These are phyloP conservation scores for Tachystola acroxantha DNA, from an alignment of 2,888 invertebrate genomes.

Conservation along the genomic window DNA sequence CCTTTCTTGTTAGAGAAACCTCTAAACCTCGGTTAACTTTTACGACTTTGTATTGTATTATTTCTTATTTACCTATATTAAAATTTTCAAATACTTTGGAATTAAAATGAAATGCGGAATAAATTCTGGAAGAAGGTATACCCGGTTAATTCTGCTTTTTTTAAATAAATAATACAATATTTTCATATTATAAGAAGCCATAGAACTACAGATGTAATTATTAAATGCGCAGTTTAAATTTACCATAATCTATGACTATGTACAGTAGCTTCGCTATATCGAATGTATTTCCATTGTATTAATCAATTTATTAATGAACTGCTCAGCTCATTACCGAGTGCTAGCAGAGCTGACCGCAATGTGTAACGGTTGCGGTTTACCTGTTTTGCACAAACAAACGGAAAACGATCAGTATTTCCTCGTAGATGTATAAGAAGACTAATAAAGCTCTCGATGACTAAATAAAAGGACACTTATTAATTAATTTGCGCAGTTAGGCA, in stretches of 20 bases:
- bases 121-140: too few relatives aligned
- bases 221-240: not conserved
- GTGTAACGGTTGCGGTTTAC: conserved; percentile 45
- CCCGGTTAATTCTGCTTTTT: too few relatives aligned
- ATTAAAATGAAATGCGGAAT: too few relatives aligned
- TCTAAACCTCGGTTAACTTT: too few relatives aligned
- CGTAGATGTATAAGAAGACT: conserved; percentile 12
- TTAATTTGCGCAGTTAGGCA: conserved; percentile 12
- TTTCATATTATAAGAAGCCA: too few relatives aligned
- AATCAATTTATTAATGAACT: conserved; percentile 1
- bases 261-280: not conserved
- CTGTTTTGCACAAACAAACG: conserved; percentile 42
- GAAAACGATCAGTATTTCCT: conserved; percentile 28
- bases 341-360: not conserved
- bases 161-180: too few relatives aligned
- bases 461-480: conserved; percentile 27
- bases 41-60: too few relatives aligned
- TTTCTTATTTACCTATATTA: too few relatives aligned
- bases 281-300: not conserved
- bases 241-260: not conserved
- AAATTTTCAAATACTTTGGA: too few relatives aligned
- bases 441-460: conserved; percentile 23
- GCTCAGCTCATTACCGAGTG: not conserved
- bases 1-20: too few relatives aligned
- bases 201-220: too few relatives aligned